Evolutionary conservation across 1,140 invertebrate species (phyloP), one percentile per base, ranked within the genome.

Genomic region (Spodoptera litura): DNA sequence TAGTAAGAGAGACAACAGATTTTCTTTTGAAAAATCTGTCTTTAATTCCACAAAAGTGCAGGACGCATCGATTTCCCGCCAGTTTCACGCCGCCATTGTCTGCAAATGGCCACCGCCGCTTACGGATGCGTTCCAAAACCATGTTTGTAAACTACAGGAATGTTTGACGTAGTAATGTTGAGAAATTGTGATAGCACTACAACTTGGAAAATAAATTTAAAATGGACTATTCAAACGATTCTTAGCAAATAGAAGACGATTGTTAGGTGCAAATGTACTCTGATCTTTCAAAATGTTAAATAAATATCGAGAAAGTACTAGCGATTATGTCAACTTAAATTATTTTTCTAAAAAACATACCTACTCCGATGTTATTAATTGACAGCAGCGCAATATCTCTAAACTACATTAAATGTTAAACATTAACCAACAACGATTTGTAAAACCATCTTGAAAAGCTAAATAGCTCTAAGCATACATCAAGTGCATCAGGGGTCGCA

Each of bases 61-160:
- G 62, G 62, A 56, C 62, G 15, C 74, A 77, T 77, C 74, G 62
- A 77, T 77, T 77, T 77, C 61, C 62, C 74, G 49, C 74, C 51
- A 15, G 11, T 62, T 44, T 49, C 31, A 52, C 74, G 52, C 62
- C 61, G 84, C 91, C 86, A 93, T 93, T 93, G 91, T 93, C 91
- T 93, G 92, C 92, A 93, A 93, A 93, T 93, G 88, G 86, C 88
- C 71, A 82, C 87, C 89, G 88, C 87, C 89, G 88, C 85, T 88
- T 93, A 88, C 84, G 90, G 87, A 73, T 85, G 86, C 91, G 89
- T 90, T 88, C 90, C 84, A 75, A 90, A 88, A 87, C 90, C 91
- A 92, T 92, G 89, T 93, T 91, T 89, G 90, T 91, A 89, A 91
- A 84, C 73, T 72, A 77, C 77, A 78, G 58, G 78, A 79, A 82